These are phyloP conservation scores for Coleophora deauratella DNA, from an alignment of 2,888 invertebrate species.

Conservation along the genomic window DNA sequence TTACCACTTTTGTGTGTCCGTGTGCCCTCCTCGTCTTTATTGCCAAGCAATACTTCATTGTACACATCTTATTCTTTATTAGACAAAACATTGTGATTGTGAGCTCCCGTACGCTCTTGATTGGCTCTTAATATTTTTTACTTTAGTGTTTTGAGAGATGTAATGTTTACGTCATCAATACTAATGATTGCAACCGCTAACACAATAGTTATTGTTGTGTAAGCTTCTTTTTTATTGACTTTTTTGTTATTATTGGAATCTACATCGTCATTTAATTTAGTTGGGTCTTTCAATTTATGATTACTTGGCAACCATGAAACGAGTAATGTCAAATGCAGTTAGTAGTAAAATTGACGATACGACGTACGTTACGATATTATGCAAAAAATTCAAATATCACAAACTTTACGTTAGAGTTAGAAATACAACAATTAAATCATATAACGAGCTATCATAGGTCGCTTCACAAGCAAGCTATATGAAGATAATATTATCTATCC, in stretches of 20 bases:
- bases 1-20: constrained; percentile 55
- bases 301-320: constrained; percentile 51
- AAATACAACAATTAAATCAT: no score
- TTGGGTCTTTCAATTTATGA: constrained; percentile 31
- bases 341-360: no score
- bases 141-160: constrained; percentile 46
- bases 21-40: constrained; percentile 48
- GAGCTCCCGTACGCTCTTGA: constrained; percentile 45
- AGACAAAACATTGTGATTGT: constrained; percentile 31
- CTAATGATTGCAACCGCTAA: constrained; percentile 67
- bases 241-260: constrained; percentile 45
- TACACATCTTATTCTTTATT: constrained; percentile 47
- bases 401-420: no score
- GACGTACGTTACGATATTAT: no score
- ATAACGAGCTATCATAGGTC: no score
- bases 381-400: no score
- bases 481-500: no score
- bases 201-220: constrained; percentile 67
- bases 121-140: constrained; percentile 62
- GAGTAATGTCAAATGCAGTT: constrained; percentile 13
- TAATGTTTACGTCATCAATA: constrained; percentile 70
- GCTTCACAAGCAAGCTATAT: no score
- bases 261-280: constrained; percentile 70
- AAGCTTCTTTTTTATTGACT: constrained; percentile 31
- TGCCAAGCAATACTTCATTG: constrained; percentile 48